These are phyloP conservation scores for Leucoraja erinaceus DNA, from an alignment of 2,113 vertebrate genomes.

Conservation along the genomic window DNA sequence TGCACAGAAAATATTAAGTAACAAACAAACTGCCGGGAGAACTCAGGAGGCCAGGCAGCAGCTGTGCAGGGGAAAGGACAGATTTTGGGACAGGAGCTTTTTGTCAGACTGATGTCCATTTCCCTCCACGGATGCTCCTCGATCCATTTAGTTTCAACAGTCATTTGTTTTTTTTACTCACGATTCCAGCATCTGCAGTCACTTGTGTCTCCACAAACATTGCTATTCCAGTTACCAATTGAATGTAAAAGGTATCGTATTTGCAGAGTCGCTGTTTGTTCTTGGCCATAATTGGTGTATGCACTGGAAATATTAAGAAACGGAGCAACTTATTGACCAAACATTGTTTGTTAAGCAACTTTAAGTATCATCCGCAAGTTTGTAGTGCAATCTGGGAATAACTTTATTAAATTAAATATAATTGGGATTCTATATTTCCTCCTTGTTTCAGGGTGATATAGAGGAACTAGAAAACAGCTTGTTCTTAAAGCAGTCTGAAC, in stretches of 20 bases:
- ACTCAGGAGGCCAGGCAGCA: too few relatives aligned
- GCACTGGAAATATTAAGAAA: not conserved
- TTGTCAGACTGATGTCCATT: too few relatives aligned
- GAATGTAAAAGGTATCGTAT: not conserved
- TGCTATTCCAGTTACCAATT: not conserved
- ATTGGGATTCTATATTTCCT: not conserved
- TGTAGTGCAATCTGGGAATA: too few relatives aligned
- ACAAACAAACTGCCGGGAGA: too few relatives aligned
- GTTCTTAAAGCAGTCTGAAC: constrained; percentile 65
- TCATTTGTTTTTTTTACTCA: too few relatives aligned
- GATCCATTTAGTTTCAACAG: too few relatives aligned
- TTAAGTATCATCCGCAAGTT: not conserved
- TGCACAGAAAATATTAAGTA: too few relatives aligned
- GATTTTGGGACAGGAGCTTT: too few relatives aligned
- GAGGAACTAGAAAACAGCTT: constrained; percentile 71
- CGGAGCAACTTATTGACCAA: not conserved
- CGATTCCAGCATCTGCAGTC: too few relatives aligned
- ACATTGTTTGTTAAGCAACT: not conserved
- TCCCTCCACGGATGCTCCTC: too few relatives aligned
- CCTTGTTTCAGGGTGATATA: constrained; percentile 70
- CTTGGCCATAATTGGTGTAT: not conserved
- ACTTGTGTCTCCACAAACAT: not conserved
- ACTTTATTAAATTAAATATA: too few relatives aligned
- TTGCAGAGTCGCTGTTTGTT: not conserved
- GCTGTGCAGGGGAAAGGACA: too few relatives aligned